phyloP scores from a whole-genome alignment of 2,888 invertebrate genomes.

The Agrenia bidenticulata region DNA sequence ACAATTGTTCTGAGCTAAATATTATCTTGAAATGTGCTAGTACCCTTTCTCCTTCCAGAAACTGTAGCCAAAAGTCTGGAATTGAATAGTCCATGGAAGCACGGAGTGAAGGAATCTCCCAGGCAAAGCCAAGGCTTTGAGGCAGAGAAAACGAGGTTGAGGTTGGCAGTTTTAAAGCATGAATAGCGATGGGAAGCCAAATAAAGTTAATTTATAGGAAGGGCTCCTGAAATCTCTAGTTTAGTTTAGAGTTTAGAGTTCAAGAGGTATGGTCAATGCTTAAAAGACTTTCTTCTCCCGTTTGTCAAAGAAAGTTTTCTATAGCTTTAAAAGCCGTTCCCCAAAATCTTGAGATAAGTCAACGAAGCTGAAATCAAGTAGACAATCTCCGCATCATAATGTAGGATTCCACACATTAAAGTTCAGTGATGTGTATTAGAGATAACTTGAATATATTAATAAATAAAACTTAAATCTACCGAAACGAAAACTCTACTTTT shows the following conservation, averaged over 20 bases:
- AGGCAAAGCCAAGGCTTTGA: too few relatives aligned
- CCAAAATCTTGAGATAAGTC: slow-evolving; percentile 21
- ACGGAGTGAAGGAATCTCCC: too few relatives aligned
- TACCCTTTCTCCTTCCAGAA: too few relatives aligned
- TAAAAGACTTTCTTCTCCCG: not conserved
- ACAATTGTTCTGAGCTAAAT: too few relatives aligned
- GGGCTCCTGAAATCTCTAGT: not conserved
- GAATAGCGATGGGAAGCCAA: slow-evolving; percentile 12
- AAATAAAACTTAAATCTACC: slow-evolving; percentile 19
- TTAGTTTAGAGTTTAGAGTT: slow-evolving; percentile 3
- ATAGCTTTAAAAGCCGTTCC: slow-evolving; percentile 2
- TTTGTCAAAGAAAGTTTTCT: slow-evolving; percentile 14
- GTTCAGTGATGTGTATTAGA: slow-evolving; percentile 17
- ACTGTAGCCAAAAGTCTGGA: too few relatives aligned
- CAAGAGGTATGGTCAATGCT: slow-evolving; percentile 6
- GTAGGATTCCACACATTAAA: slow-evolving; percentile 20
- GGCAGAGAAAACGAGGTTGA: slow-evolving; percentile 1
- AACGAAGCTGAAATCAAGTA: slow-evolving; percentile 20
- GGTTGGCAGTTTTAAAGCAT: slow-evolving; percentile 10
- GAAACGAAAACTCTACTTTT: not conserved
- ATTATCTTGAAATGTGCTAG: too few relatives aligned
- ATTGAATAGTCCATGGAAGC: too few relatives aligned
- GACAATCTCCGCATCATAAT: slow-evolving; percentile 22
- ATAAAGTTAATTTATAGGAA: slow-evolving; percentile 19
- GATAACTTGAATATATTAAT: slow-evolving; percentile 25